phyloP scores from a whole-genome alignment of 1,140 invertebrate species.

The Portunus trituberculatus region DNA sequence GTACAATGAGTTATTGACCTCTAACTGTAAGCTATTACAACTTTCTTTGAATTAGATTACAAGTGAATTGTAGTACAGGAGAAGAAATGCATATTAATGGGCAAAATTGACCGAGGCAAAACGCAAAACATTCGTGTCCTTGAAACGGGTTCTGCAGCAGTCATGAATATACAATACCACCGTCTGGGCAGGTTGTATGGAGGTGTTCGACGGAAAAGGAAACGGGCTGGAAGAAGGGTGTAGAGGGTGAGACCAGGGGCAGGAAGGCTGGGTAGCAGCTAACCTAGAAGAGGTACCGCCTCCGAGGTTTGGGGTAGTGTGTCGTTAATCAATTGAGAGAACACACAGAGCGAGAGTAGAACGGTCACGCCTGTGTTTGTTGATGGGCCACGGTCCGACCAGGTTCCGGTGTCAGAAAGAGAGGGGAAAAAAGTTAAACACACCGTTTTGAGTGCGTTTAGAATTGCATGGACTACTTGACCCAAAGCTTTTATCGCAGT shows the following conservation, averaged over 20 bases:
- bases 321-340: conserved; percentile 87
- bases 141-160: conserved; percentile 54
- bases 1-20: conserved; percentile 47
- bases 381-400: conserved; percentile 62
- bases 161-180: conserved; percentile 55
- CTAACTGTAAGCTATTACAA: conserved; percentile 36
- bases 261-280: conserved; percentile 77
- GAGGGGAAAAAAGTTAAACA: conserved; percentile 49
- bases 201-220: not conserved
- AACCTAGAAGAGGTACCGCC: conserved; percentile 87
- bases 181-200: conserved; percentile 54
- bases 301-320: conserved; percentile 87
- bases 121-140: conserved; percentile 69
- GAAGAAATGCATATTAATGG: not conserved
- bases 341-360: conserved; percentile 88
- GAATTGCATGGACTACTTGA: conserved; percentile 73
- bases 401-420: conserved; percentile 57
- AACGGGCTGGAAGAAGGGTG: conserved; percentile 47
- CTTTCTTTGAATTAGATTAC: not conserved
- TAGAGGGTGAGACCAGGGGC: conserved; percentile 62
- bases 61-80: conserved; percentile 34
- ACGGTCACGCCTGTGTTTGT: conserved; percentile 85
- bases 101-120: conserved; percentile 77
- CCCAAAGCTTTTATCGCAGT: conserved; percentile 59
- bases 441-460: not conserved